Evolutionary conservation across 1,140 invertebrate genomes (phyloP).

Genomic region (Eriosoma lanigerum): DNA sequence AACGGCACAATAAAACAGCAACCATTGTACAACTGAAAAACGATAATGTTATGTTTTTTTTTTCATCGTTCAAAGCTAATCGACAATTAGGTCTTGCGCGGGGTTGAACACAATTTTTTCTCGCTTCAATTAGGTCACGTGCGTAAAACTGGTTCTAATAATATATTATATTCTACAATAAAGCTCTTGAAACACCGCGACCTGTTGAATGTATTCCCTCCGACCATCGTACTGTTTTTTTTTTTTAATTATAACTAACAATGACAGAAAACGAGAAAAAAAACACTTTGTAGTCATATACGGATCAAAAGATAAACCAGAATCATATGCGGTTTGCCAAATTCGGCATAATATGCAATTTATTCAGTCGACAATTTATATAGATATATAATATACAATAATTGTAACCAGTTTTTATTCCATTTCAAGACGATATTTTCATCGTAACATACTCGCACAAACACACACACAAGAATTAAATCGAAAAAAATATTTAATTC

Average conservation of each 20-base stretch:
- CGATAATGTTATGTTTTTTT: too few relatives aligned
- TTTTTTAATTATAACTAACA: slow-evolving; percentile 33
- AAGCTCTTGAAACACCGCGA: slow-evolving; percentile 13
- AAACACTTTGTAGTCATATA: not conserved
- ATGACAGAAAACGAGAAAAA: slow-evolving; percentile 28
- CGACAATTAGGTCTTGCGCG: not conserved
- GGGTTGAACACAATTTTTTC: slow-evolving; percentile 11
- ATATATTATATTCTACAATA: not conserved
- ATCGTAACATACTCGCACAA: too few relatives aligned
- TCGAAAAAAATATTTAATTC: too few relatives aligned
- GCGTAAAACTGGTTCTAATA: slow-evolving; percentile 24
- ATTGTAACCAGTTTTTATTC: slow-evolving; percentile 32
- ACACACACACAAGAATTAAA: too few relatives aligned
- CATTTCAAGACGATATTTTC: not conserved
- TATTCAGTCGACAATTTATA: not conserved
- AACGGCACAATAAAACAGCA: too few relatives aligned
- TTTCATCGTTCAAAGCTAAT: too few relatives aligned
- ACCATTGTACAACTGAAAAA: too few relatives aligned
- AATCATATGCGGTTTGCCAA: slow-evolving; percentile 22
- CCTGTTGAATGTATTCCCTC: not conserved
- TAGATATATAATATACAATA: too few relatives aligned
- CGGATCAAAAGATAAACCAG: slow-evolving; percentile 38
- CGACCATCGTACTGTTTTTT: too few relatives aligned
- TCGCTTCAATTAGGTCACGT: slow-evolving; percentile 38
- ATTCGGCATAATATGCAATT: slow-evolving; percentile 1